These are phyloP conservation scores for Troides aeacus DNA, from an alignment of 2,888 invertebrate genomes.

Conservation along the genomic window DNA sequence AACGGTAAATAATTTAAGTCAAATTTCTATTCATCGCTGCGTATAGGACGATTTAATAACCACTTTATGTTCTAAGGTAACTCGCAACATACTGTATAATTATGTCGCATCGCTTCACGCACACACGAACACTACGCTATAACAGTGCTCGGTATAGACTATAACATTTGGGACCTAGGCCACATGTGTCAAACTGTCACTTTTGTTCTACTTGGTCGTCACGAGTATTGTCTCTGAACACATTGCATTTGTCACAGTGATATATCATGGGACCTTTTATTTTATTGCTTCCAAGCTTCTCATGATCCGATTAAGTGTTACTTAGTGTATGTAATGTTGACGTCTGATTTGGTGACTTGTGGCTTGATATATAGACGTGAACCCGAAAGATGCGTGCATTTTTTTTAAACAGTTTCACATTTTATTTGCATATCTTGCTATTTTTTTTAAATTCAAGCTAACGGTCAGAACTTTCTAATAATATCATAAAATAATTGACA, in stretches of 20 bases:
- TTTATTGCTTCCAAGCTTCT: slow-evolving; percentile 18
- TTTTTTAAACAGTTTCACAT: slow-evolving; percentile 5
- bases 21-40: slow-evolving; percentile 75
- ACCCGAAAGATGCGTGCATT: slow-evolving; percentile 4
- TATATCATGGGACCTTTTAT: slow-evolving; percentile 8
- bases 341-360: not conserved
- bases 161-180: not conserved
- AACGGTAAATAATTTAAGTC: slow-evolving; percentile 37
- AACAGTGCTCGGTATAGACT: slow-evolving; percentile 31
- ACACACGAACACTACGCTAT: slow-evolving; percentile 43
- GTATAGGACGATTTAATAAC: slow-evolving; percentile 87
- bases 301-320: slow-evolving; percentile 21
- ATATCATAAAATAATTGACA: not conserved
- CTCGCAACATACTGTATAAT: slow-evolving; percentile 51
- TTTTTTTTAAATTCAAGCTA: slow-evolving; percentile 1
- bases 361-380: slow-evolving; percentile 2
- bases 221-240: slow-evolving; percentile 5
- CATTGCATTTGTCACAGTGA: slow-evolving; percentile 21
- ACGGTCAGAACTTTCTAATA: not conserved
- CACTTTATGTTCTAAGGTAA: slow-evolving; percentile 89
- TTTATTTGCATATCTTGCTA: slow-evolving; percentile 14
- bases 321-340: slow-evolving; percentile 3
- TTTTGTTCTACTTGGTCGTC: not conserved
- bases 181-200: slow-evolving; percentile 2
- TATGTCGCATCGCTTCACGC: slow-evolving; percentile 55